Percentiles rank a stretch among this genome's conserved stretches.
Conservation (phyloP, 2,797 vertebrate genomes). For the Dryobates pubescens region DNA sequence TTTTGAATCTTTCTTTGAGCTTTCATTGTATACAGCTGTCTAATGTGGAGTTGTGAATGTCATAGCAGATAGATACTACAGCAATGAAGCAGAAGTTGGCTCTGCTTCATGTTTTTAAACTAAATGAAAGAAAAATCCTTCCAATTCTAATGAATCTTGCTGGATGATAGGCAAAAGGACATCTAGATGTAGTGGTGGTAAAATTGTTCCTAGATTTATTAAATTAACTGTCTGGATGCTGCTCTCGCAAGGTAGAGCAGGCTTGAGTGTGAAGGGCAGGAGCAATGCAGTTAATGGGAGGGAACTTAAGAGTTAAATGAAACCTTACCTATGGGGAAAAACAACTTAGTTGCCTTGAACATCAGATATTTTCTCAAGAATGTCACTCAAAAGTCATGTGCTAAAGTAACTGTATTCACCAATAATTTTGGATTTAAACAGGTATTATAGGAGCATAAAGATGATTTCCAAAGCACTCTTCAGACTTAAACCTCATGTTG, state of each 20-base stretch:
- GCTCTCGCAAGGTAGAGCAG: neutral
- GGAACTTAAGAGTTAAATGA: neutral
- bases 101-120: neutral
- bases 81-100: neutral
- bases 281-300: neutral
- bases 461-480: neutral
- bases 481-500: neutral
- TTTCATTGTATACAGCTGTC: neutral
- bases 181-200: neutral
- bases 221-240: neutral
- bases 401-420: neutral
- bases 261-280: neutral
- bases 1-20: neutral
- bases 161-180: neutral
- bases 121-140: neutral
- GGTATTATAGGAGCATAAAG: neutral
- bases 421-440: neutral
- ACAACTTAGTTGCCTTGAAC: neutral
- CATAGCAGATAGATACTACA: neutral
- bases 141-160: neutral
- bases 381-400: neutral
- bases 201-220: neutral
- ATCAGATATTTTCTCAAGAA: neutral
- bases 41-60: neutral
- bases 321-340: neutral